These are phyloP conservation scores for Eucidaris tribuloides DNA, from an alignment of 35 echinoderm and acorn worm species.

Conservation along the genomic window DNA sequence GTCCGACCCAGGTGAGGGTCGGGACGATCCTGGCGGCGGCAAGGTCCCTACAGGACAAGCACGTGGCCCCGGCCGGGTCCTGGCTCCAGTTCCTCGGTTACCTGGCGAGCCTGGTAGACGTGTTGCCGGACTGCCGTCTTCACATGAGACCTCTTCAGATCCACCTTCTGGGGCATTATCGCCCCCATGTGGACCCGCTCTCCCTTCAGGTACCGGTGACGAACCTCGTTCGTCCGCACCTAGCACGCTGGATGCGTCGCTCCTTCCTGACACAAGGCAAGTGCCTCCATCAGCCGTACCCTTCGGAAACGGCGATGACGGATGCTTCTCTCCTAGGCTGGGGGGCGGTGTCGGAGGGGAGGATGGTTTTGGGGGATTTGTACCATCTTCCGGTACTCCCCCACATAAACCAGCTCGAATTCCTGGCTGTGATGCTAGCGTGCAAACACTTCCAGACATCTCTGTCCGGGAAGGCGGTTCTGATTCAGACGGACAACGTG, in stretches of 20 bases:
- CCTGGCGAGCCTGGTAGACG: no score
- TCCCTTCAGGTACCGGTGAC: no score
- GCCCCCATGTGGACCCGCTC: neutral
- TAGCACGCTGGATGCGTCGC: neutral
- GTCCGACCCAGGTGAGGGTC: neutral
- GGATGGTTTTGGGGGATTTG: neutral
- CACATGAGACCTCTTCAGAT: no score
- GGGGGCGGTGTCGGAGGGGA: neutral
- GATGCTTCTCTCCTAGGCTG: neutral
- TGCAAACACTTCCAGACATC: neutral
- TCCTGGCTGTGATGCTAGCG: no score
- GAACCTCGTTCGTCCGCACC: no score
- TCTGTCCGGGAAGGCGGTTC: neutral
- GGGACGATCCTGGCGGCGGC: neutral
- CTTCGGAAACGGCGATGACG: neutral
- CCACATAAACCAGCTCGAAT: neutral
- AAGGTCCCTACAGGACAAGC: neutral
- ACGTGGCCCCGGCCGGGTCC: neutral
- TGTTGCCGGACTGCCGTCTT: no score
- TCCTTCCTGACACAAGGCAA: neutral
- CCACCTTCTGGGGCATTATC: no score
- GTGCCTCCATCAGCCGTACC: no score
- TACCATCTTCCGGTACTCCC: neutral
- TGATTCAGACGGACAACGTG: constrained; percentile 13
- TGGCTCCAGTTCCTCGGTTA: neutral